Conservation (phyloP, 1,140 invertebrate species). For the Pissodes strobi region DNA sequence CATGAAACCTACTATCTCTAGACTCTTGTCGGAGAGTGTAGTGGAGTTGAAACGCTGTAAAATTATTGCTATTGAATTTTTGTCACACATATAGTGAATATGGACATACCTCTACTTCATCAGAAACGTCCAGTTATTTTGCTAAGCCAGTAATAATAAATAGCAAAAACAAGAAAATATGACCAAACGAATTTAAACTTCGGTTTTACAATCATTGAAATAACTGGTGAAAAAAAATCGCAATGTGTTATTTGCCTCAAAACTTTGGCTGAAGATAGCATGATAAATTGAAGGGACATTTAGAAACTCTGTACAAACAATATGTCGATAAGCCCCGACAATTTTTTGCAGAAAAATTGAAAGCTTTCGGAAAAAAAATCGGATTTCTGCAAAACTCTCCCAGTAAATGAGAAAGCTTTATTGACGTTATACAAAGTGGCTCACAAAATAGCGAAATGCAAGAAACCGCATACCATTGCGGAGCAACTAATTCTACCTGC, state of each 20-base stretch:
- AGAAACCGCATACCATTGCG: conserved; percentile 35
- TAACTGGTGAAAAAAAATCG: neutral
- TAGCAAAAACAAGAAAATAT: conserved; percentile 9
- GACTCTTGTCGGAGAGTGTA: too few species aligned
- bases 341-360: conserved; percentile 12
- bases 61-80: too few species aligned
- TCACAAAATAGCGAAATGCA: too few species aligned
- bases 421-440: conserved; percentile 5
- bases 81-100: too few species aligned
- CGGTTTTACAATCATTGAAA: neutral
- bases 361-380: neutral
- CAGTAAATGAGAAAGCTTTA: neutral
- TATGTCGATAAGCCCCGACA: conserved; percentile 3
- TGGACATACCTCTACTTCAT: neutral
- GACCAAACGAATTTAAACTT: too few species aligned
- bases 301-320: conserved; percentile 8
- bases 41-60: too few species aligned
- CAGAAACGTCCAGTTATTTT: too few species aligned
- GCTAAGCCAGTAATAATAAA: neutral
- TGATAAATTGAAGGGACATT: conserved; percentile 5
- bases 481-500: conserved; percentile 41
- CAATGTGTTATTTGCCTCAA: conserved; percentile 12
- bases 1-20: too few species aligned
- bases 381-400: neutral
- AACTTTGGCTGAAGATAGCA: conserved; percentile 3